These are phyloP conservation scores for Limnephilus marmoratus DNA, from an alignment of 2,888 invertebrate species.

Conservation along the genomic window DNA sequence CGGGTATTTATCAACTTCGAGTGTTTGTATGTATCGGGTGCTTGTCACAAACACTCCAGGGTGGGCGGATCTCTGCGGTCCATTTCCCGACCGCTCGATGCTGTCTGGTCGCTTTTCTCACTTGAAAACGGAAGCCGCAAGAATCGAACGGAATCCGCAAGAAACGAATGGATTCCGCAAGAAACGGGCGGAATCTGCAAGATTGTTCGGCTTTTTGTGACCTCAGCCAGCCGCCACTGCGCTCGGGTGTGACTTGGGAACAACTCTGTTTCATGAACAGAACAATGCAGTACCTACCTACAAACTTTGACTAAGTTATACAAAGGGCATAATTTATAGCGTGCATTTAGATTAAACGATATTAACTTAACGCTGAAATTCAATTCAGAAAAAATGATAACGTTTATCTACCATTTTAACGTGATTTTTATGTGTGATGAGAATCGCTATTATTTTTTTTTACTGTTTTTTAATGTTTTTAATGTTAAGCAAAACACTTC, in stretches of 20 bases:
- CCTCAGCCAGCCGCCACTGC: constrained; percentile 2
- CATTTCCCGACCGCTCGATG: constrained; percentile 46
- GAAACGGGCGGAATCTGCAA: constrained; percentile 38
- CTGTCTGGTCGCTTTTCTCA: background rate
- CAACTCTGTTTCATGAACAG: background rate
- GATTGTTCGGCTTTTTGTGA: constrained; percentile 43
- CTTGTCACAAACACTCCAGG: constrained; percentile 55
- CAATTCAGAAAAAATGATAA: too few species aligned
- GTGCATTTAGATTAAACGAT: background rate
- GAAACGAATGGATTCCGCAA: background rate
- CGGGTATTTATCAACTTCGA: constrained; percentile 43
- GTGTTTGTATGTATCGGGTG: constrained; percentile 49
- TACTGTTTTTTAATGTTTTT: too few species aligned
- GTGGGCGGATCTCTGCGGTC: constrained; percentile 51
- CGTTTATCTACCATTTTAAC: too few species aligned
- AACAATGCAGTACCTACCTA: background rate
- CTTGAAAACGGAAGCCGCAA: constrained; percentile 6
- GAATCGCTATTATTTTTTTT: too few species aligned
- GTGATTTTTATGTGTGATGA: too few species aligned
- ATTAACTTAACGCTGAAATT: background rate
- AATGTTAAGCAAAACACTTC: too few species aligned
- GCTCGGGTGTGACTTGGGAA: background rate
- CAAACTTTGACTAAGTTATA: background rate
- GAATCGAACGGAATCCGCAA: background rate
- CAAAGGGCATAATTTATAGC: background rate